Evolutionary conservation across 1,140 invertebrate species (phyloP).

Genomic region (Drosophila nebulosa): DNA sequence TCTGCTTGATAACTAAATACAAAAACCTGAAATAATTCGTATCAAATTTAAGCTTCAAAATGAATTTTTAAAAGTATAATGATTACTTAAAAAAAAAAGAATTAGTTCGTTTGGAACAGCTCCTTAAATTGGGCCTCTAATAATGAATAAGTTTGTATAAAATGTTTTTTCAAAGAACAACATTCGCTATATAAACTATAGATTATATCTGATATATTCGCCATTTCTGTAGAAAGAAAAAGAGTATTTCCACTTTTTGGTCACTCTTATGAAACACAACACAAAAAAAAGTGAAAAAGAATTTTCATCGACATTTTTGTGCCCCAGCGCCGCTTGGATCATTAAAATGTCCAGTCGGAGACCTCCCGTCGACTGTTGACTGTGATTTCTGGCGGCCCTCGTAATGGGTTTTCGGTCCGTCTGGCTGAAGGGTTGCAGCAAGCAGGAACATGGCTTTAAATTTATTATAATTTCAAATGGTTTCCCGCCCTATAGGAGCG

Average conservation of each 20-base stretch:
- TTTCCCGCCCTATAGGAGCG: conserved; percentile 7
- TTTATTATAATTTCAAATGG: conserved; percentile 72
- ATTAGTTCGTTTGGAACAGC: too few relatives aligned
- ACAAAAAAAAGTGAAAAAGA: neutral
- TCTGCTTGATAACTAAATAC: too few relatives aligned
- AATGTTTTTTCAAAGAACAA: too few relatives aligned
- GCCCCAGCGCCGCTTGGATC: conserved; percentile 51
- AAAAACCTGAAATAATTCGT: too few relatives aligned
- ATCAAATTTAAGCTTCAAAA: too few relatives aligned
- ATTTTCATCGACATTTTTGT: neutral
- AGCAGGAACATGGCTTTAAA: conserved; percentile 50
- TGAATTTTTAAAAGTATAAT: too few relatives aligned
- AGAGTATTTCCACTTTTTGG: conserved; percentile 16
- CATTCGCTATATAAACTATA: too few relatives aligned
- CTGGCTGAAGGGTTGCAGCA: conserved; percentile 26
- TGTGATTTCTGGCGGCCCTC: conserved; percentile 54
- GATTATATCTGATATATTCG: too few relatives aligned
- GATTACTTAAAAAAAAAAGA: too few relatives aligned
- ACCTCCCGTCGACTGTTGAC: conserved; percentile 58
- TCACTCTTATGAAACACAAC: neutral
- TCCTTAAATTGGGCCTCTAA: too few relatives aligned
- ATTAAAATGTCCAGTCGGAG: conserved; percentile 56
- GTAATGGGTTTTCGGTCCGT: conserved; percentile 54
- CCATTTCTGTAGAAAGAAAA: too few relatives aligned
- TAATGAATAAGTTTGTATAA: too few relatives aligned